A percentile compares a stretch with the other conserved stretches of the same genome.
Conservation (phyloP, 2,113 vertebrate species). For the Brachionichthys hirsutus region DNA sequence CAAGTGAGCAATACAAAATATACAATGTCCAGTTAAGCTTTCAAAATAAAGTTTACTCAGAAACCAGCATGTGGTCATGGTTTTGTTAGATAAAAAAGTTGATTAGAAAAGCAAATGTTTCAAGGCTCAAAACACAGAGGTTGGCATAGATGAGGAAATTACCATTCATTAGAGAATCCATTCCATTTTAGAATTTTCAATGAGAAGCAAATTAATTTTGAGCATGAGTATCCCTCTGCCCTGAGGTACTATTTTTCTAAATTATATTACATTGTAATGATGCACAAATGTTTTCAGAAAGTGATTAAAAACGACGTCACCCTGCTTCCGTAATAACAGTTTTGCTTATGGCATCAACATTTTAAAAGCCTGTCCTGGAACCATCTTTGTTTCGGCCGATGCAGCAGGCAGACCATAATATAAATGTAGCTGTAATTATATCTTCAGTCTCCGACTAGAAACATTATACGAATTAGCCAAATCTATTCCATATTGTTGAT, state of each 20-base stretch:
- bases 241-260: constrained; percentile 25
- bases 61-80: no score
- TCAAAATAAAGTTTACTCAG: no score
- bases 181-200: neutral
- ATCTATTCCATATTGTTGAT: constrained; percentile 34
- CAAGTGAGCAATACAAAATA: no score
- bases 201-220: constrained; percentile 18
- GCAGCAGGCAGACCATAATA: constrained; percentile 29
- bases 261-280: constrained; percentile 32
- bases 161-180: neutral
- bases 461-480: constrained; percentile 37
- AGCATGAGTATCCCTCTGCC: constrained; percentile 1
- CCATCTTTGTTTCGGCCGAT: constrained; percentile 1
- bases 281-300: constrained; percentile 18
- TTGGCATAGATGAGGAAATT: neutral
- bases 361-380: constrained; percentile 20
- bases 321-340: constrained; percentile 15
- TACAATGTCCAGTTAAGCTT: no score
- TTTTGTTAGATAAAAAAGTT: no score
- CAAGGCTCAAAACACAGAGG: neutral
- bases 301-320: constrained; percentile 24
- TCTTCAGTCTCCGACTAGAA: constrained; percentile 27
- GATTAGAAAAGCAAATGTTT: neutral
- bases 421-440: constrained; percentile 48
- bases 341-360: constrained; percentile 5